Percentiles rank a stretch among this genome's conserved stretches.
Evolutionary conservation across 2,797 vertebrate genomes (phyloP).

Genomic region (Sebastes jordani): DNA sequence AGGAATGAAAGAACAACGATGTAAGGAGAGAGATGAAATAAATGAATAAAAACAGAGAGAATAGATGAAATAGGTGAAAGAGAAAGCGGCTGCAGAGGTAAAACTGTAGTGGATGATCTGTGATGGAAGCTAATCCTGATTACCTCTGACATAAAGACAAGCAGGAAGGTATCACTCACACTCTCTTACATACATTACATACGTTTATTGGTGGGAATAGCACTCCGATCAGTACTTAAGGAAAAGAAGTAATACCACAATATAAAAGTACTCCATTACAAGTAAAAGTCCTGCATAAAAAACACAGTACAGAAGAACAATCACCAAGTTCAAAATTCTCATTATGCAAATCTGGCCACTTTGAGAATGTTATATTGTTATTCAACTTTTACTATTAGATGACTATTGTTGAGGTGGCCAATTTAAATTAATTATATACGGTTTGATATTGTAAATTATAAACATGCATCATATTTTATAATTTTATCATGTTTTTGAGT

Average conservation of each 20-base stretch:
- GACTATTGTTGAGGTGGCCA: not conserved
- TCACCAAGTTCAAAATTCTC: not conserved
- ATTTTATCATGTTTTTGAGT: not conserved
- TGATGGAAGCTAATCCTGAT: conserved; percentile 73
- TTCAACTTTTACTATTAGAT: not conserved
- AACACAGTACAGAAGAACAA: not conserved
- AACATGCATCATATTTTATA: not conserved
- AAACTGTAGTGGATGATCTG: conserved; percentile 62
- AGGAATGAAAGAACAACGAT: not conserved
- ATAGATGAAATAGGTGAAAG: not conserved
- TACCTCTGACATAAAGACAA: conserved; percentile 55
- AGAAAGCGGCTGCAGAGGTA: conserved; percentile 21
- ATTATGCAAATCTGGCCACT: not conserved
- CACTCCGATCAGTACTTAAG: not conserved
- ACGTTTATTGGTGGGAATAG: not conserved
- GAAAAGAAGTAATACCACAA: not conserved
- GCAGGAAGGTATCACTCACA: not conserved
- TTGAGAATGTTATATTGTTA: no score
- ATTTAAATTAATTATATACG: not conserved
- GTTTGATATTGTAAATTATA: not conserved
- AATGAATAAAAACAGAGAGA: not conserved
- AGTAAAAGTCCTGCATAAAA: not conserved
- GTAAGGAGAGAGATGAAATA: not conserved
- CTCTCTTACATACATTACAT: not conserved
- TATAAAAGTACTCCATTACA: not conserved